A percentile compares a stretch with the other conserved stretches of the same genome.
These are phyloP conservation scores for Sebastes glaucus DNA, from an alignment of 2,797 vertebrate species.

Conservation along the genomic window DNA sequence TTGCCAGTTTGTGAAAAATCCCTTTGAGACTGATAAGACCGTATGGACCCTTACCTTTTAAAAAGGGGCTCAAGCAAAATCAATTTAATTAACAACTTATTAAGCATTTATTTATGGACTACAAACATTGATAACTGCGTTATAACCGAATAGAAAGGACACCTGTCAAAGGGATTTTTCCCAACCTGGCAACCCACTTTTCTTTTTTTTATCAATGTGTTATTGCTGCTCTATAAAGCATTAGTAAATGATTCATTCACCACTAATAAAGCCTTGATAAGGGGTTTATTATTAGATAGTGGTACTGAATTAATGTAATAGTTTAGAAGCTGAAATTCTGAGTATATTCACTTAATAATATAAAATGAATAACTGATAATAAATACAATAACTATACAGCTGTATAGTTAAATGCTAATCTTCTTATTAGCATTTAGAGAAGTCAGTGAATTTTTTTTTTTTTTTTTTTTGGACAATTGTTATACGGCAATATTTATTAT, in stretches of 20 bases:
- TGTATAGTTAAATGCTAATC: background rate
- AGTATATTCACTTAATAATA: background rate
- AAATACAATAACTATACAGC: background rate
- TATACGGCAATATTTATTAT: background rate
- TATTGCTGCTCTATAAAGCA: background rate
- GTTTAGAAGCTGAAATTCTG: background rate
- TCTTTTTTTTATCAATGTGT: background rate
- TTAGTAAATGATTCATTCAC: background rate
- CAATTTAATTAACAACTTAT: background rate
- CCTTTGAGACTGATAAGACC: no score
- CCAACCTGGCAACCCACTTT: background rate
- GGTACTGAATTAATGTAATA: background rate
- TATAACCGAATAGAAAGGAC: background rate
- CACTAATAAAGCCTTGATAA: background rate
- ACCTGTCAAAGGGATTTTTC: background rate
- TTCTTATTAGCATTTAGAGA: background rate
- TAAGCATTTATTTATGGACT: background rate
- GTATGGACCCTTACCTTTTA: background rate
- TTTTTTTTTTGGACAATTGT: no score
- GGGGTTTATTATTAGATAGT: background rate
- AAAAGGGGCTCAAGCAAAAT: background rate
- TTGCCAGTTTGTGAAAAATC: background rate
- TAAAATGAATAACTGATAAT: background rate
- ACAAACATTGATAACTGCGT: background rate
- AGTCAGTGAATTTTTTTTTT: background rate